Conservation (phyloP, 2,797 vertebrate genomes). For the Pteronotus mesoamericanus region DNA sequence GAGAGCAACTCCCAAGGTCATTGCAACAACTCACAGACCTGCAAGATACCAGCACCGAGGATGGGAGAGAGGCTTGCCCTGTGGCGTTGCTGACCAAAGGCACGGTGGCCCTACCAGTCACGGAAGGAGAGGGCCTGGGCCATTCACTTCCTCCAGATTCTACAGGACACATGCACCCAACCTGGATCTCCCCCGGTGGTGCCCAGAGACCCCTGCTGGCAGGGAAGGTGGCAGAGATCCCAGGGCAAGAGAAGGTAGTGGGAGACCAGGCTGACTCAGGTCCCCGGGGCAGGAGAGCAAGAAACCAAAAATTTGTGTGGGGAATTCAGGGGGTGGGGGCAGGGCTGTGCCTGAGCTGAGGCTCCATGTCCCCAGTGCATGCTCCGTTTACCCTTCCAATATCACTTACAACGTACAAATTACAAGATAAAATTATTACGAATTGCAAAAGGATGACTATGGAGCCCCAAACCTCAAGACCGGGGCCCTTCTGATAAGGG, state of each 20-base stretch:
- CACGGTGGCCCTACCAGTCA: too few species aligned
- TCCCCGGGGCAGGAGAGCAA: neutral
- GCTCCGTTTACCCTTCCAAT: neutral
- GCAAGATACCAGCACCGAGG: neutral
- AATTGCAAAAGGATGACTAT: neutral
- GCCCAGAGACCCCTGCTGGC: neutral
- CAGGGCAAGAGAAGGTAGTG: neutral
- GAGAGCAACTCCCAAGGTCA: neutral
- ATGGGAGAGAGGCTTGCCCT: neutral
- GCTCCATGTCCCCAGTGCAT: neutral
- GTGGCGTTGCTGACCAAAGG: rapidly evolving
- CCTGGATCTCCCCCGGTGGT: neutral
- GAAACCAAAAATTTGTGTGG: neutral
- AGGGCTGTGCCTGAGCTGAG: neutral
- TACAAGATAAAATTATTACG: neutral
- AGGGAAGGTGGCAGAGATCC: neutral
- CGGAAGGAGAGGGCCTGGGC: rapidly evolving
- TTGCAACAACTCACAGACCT: neutral
- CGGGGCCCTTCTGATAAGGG: neutral
- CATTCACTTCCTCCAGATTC: neutral
- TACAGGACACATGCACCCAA: rapidly evolving
- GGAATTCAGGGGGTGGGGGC: neutral
- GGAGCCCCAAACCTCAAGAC: neutral
- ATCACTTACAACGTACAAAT: neutral
- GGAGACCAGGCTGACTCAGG: neutral